Evolutionary conservation across 2,113 vertebrate species (phyloP).

Genomic region (Sorex araneus): DNA sequence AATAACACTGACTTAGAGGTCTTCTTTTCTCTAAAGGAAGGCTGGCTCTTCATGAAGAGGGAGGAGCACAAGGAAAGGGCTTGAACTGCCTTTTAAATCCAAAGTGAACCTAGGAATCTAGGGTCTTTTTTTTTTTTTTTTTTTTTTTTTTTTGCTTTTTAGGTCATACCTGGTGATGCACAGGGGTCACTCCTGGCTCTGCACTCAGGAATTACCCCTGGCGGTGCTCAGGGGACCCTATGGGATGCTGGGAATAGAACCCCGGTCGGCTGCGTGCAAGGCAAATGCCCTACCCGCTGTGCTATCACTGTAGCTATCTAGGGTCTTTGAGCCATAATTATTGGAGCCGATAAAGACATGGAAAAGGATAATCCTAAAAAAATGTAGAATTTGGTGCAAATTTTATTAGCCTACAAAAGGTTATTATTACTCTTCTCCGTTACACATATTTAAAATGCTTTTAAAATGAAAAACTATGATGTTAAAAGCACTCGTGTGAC

Average conservation of each 20-base stretch:
- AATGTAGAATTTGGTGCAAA: not conserved
- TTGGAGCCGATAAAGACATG: constrained; percentile 5
- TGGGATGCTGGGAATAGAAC: no score
- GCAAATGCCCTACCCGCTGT: no score
- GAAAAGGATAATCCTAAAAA: constrained; percentile 20
- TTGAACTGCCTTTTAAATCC: not conserved
- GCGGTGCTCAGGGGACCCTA: no score
- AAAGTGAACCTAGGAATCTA: no score
- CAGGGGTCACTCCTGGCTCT: no score
- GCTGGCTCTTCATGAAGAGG: not conserved
- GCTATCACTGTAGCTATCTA: no score
- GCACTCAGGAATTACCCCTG: no score
- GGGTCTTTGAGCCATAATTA: no score
- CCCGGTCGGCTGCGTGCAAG: no score
- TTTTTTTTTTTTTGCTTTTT: no score
- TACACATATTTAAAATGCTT: constrained; percentile 3
- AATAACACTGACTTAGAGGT: not conserved
- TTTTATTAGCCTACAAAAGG: constrained; percentile 41
- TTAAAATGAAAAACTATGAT: constrained; percentile 37
- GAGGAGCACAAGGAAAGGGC: not conserved
- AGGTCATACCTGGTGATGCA: no score
- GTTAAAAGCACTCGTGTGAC: constrained; percentile 16
- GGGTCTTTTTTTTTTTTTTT: no score
- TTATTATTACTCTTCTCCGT: not conserved
- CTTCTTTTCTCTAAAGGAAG: not conserved